phyloP scores from a whole-genome alignment of 2,797 vertebrate species.

The Eospalax fontanierii region DNA sequence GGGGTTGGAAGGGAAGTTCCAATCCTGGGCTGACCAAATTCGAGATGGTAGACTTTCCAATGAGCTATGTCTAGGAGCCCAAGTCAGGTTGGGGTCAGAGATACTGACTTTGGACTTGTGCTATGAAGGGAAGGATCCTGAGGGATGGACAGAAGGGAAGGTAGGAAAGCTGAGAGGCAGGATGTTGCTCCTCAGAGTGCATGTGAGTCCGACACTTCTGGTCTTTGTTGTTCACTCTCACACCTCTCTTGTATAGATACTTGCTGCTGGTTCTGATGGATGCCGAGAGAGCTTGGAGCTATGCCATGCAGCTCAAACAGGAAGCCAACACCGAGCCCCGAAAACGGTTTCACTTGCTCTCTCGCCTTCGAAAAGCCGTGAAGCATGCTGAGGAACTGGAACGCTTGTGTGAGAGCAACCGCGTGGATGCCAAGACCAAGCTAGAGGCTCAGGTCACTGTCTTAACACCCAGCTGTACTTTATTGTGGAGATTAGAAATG shows the following conservation, averaged over 20 bases:
- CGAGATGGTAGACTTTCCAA: not conserved
- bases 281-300: conserved; percentile 98
- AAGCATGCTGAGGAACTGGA: conserved; percentile 97
- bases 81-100: not conserved
- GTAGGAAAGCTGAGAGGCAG: fast-evolving
- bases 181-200: fast-evolving
- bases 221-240: not conserved
- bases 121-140: not conserved
- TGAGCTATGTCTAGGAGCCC: not conserved
- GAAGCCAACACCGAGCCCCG: conserved; percentile 99
- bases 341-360: conserved; percentile 97
- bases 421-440: conserved; percentile 98
- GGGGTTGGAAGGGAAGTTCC: not conserved
- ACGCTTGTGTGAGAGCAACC: conserved; percentile 96
- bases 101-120: too few relatives aligned
- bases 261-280: conserved; percentile 98
- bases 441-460: conserved; percentile 96
- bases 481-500: not conserved
- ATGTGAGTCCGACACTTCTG: not conserved
- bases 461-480: not conserved
- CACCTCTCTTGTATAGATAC: conserved; percentile 90
- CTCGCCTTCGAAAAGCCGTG: conserved; percentile 97
- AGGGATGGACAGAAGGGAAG: not conserved
- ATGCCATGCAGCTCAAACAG: conserved; percentile 99
- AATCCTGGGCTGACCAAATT: not conserved